These are phyloP conservation scores for Hydrocynus forskahlii DNA, from an alignment of 2,797 vertebrate genomes.

Conservation along the genomic window DNA sequence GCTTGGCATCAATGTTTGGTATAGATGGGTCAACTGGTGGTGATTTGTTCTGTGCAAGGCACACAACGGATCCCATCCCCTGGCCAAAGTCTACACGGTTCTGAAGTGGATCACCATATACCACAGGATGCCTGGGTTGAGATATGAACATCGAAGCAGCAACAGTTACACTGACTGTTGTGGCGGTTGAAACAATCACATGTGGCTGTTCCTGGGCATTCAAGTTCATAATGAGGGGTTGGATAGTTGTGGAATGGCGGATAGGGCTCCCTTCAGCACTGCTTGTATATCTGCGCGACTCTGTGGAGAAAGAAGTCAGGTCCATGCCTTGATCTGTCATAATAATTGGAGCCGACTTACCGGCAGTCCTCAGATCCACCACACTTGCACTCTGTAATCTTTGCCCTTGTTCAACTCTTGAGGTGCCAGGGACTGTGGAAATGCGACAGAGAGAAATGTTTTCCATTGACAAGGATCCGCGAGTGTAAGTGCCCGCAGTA, in stretches of 20 bases:
- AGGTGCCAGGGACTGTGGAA: conserved; percentile 92
- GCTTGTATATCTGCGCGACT: conserved; percentile 90
- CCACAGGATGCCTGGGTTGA: conserved; percentile 87
- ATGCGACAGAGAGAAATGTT: conserved; percentile 96
- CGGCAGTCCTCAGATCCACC: conserved; percentile 88
- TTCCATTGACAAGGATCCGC: conserved; percentile 91
- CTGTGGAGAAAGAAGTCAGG: conserved; percentile 93
- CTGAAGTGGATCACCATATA: conserved; percentile 96
- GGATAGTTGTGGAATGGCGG: conserved; percentile 89
- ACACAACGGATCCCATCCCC: conserved; percentile 88
- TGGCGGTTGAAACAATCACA: conserved; percentile 81
- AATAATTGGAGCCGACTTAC: conserved; percentile 88
- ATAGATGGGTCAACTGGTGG: conserved; percentile 74
- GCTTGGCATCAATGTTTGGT: conserved; percentile 84
- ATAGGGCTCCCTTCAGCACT: conserved; percentile 82
- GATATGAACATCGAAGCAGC: conserved; percentile 95
- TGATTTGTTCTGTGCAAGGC: conserved; percentile 88
- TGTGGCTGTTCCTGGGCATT: conserved; percentile 91
- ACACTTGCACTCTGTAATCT: conserved; percentile 87
- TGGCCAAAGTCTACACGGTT: conserved; percentile 92
- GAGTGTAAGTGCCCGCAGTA: conserved; percentile 83
- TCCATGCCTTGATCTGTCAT: conserved; percentile 98
- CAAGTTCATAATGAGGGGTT: conserved; percentile 96
- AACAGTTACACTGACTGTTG: conserved; percentile 90
- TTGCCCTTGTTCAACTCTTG: conserved; percentile 91